Evolutionary conservation across 2,888 invertebrate species (phyloP), one percentile per base, ranked within the genome.

Genomic region (Eubasilissa splendida): DNA sequence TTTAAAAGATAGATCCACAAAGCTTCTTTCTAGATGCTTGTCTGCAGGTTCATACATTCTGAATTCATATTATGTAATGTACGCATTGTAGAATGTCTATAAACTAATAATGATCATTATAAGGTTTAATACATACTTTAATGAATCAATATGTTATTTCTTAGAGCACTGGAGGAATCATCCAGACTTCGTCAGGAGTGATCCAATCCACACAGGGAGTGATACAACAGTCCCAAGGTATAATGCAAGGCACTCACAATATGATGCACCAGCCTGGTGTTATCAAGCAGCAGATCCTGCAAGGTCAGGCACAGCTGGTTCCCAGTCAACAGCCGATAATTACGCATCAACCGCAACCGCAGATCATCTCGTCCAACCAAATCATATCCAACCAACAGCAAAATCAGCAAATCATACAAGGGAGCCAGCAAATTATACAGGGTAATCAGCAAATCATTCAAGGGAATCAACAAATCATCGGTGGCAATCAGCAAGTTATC

Each of bases 201-300:
- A 89, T 90, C 85, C 90, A 90, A 85, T 87, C 90, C 71, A 86
- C 89, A 63, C 90, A 90, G 86, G 88, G 90, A 84, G 89, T 90
- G 87, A 88, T 90, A 81, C 89, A 79, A 53, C 50, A 89, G 80
- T 88, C 88, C 83, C 89, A 90, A 85, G 89, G 89, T 59, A 86
- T 89, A 76, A 85, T 90, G 10, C 63, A 74, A 53, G 75, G 59
- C 65, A 42, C 80, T 0, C 82, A 77, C 53, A 74, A 54, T 31
- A 78, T 83, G 31, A 76, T 81, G 42, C 80, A 83, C n/a, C 70
- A 79, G 42, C 12, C 79, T 7, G 81, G 82, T 1, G 77, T 82
- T 4, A 84, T 84, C 53, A 84, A 84, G 73, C 84, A 84, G 54
- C 84, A 84, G 54, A 80, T 82, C 7, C 76, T 84, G 9, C 84